Evolutionary conservation across 2,888 invertebrate species (phyloP), one percentile per base, ranked within the genome.

Genomic region (Tinea trinotella): DNA sequence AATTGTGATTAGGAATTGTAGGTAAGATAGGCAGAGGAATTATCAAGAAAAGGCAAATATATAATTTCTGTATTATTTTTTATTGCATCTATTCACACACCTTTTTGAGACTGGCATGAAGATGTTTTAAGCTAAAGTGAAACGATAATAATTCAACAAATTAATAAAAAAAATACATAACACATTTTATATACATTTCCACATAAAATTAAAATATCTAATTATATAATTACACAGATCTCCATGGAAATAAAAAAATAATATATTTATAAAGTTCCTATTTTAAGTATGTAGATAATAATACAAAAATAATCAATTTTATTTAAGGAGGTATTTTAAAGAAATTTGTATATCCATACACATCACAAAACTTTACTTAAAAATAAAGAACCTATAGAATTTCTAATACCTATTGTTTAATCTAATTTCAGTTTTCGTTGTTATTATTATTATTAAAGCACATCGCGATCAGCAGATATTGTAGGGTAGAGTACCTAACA

Each of bases 51-150:
- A 40, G 40, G 7, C 40, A 40, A 13, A 6, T 13, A 13, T 61
- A 62, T 65, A 74, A 74, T 77, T 82, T 84, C 81, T 81, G 84
- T 84, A 84, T 83, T 83, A 81, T 85, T 80, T 85, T 84, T 83
- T 86, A 87, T 86, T 87, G 83, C 84, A 85, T 83, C 85, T 87
- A 86, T 85, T 89, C 89, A 81, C 89, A 90, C 89, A 89, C 77
- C 79, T 83, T 79, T 74, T 68, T 69, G 70, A 67, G 65, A 73
- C 75, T 76, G 73, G 72, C 71, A 73, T 71, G 71, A 73, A 74
- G 74, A 83, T 70, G 68, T 75, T 68, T 67, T 68, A 71, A 74
- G 68, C 70, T 70, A 72, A 17, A 61, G 60, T 57, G 58, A 59
- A 57, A 56, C 60, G 59, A 57, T 59, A 60, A 54, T 54, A 53